Evolutionary conservation across 2,888 invertebrate species (phyloP), one percentile per base, ranked within the genome.

Genomic region (Temnothorax rugatulus): DNA sequence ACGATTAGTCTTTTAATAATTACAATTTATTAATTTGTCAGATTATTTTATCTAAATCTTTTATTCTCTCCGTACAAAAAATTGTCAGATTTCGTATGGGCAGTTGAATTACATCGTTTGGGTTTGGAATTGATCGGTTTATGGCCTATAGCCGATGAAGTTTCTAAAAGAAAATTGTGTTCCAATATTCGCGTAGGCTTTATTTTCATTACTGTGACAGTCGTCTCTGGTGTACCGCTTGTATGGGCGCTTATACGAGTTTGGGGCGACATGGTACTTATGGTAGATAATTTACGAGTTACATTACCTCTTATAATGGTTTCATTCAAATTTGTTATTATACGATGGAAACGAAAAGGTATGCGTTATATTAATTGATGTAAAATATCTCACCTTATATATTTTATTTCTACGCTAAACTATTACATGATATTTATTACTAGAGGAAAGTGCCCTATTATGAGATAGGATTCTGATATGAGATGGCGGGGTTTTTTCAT

Each of bases 1-100:
- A 38, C 2, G 4, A 52, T 34, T 34, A 47, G 3, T 34, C 9
- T 71, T 54, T 2, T 38, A 25, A 54, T 29, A 25, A 47, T 18
- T 68, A 50, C 3, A 8, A 29, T 29, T 29, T 25, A 66, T 66
- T 38, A 41, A 68, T 15, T 41, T n/a, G 4, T 25, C 2, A 29
- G 13, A 21, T 18, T 41, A 57, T 41, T 54, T 57, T 18, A 52
- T 71, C 11, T 11, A 44, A 44, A 29, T 11, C 15, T 13, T 9
- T 57, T 41, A 29, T 29, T 29, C 4, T 29, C 0, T 34, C 34
- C 34, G 34, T 59, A 41, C 21, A 7, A n/a, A 59, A 25, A 61
- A 25, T 50, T 59, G 1, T 47, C 44, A 87, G 88, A 83, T 68
- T 86, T 82, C 7, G 68, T 71, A 29, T 86, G 86, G 87, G 81